Evolutionary conservation across 1,140 invertebrate species (phyloP).

Genomic region (Drosophila bocki): DNA sequence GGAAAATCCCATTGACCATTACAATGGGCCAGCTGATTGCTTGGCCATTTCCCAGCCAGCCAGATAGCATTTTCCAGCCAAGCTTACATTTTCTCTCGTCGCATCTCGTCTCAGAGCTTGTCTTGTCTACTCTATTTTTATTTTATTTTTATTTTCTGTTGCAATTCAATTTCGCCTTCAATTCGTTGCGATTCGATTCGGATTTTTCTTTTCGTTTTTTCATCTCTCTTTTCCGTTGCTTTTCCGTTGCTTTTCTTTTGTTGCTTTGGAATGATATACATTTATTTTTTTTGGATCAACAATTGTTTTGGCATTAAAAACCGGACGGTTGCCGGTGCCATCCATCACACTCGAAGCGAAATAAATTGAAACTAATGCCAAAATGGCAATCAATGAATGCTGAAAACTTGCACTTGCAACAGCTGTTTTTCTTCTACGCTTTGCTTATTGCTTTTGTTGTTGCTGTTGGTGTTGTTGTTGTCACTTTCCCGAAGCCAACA

Average conservation of each 20-base stretch:
- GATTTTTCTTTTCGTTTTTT: constrained; percentile 10
- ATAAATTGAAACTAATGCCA: constrained; percentile 79
- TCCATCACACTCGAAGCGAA: constrained; percentile 76
- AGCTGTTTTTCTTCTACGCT: constrained; percentile 44
- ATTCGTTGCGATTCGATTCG: constrained; percentile 26
- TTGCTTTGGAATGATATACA: constrained; percentile 35
- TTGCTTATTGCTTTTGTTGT: background rate
- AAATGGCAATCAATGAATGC: constrained; percentile 73
- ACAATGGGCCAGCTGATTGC: constrained; percentile 53
- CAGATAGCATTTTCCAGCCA: constrained; percentile 20
- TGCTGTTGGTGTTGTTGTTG: background rate
- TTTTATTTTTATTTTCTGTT: constrained; percentile 11
- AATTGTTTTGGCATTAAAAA: constrained; percentile 77
- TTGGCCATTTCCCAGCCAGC: constrained; percentile 35
- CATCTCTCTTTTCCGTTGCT: constrained; percentile 6
- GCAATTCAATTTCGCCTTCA: constrained; percentile 60
- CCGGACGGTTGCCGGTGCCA: constrained; percentile 56
- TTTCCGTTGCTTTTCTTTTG: background rate
- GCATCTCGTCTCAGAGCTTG: constrained; percentile 4
- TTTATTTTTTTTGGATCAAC: constrained; percentile 63
- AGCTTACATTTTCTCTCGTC: constrained; percentile 26
- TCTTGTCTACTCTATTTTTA: constrained; percentile 24
- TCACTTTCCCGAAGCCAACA: constrained; percentile 31
- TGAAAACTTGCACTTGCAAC: constrained; percentile 56
- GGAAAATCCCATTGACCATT: background rate